Percentiles rank a stretch among this genome's conserved stretches.
Evolutionary conservation across 2,113 vertebrate genomes (phyloP).

Genomic region (Hylia prasina): DNA sequence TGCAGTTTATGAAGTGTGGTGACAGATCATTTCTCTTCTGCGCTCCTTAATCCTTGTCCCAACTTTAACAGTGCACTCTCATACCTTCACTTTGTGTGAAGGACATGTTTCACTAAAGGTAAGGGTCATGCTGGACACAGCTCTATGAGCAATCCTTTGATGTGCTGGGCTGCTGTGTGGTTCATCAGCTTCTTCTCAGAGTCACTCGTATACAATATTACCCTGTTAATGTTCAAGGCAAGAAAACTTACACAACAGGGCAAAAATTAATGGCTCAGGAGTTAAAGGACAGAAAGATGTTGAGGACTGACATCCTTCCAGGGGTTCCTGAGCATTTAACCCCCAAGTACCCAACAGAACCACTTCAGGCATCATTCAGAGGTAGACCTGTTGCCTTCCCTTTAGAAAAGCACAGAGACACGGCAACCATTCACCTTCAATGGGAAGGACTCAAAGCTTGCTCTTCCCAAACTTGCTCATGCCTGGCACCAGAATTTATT

Average conservation of each 20-base stretch:
- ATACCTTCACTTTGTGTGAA: neutral
- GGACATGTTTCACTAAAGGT: neutral
- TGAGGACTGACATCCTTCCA: neutral
- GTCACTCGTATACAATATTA: neutral
- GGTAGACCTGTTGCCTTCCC: neutral
- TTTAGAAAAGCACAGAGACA: neutral
- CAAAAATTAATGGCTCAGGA: neutral
- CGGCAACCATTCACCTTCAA: rapidly evolving
- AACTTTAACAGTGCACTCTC: neutral
- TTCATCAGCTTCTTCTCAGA: neutral
- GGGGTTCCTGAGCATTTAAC: neutral
- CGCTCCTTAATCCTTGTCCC: neutral
- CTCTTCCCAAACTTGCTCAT: neutral
- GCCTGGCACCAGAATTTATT: neutral
- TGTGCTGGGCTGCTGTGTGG: neutral
- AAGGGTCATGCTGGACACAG: neutral
- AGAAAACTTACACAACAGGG: neutral
- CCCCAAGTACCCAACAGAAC: neutral
- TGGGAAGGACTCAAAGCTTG: neutral
- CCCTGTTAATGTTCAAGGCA: neutral
- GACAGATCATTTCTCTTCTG: neutral
- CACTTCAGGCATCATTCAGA: neutral
- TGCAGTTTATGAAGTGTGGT: neutral
- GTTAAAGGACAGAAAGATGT: neutral
- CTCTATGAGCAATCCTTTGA: neutral